Base-by-base conservation (phyloP, 2,888 invertebrate species). In the Amphiduros pacificus region DNA sequence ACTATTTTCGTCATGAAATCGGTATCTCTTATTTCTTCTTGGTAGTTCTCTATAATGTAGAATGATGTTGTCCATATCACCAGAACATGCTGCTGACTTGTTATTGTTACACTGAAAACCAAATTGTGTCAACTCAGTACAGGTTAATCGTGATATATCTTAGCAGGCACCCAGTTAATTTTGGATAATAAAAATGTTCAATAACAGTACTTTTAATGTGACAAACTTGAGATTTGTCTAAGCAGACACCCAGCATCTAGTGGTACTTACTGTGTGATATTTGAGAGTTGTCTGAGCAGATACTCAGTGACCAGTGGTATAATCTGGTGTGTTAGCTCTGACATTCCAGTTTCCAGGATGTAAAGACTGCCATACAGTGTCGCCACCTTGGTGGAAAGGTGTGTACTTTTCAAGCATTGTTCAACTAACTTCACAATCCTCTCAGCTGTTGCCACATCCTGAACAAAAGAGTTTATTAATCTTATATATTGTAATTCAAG, bases 1-100 rank as follows among this genome's bases (percentile, higher is more conserved):
- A 82, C 70, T 27, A 83, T 75, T 62, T 77, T 79, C 26, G 77
- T 70, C 9, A 74, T 67, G 63, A 84, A 84, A 29, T 83, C 87
- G 58, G 85, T 84, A 74, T 90, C 89, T 66, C 88, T 87, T 36
- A 89, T 84, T 76, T 89, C 88, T 22, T 79, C 76, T 27, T 74
- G 75, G 68, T 78, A 82, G 62, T 83, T 81, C 82, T 92, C 91
- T 73, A 91, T 85, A 63, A 92, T 83, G 81, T 89, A 90, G 82
- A 91, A 91, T 55, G 89, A 88, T 54, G 90, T 81, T 29, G 90
- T 87, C 90, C 91, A 91, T 75, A 91, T 86, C 54, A 89, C 83
- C 68, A 90, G 83, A 59, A 87, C 86, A 76, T 91, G 90, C 68
- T 88, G 88, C 75, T 88, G 88, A 71, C 82, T 83, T 59, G 82